These are phyloP conservation scores for Lota lota DNA, from an alignment of 2,113 vertebrate species.

Conservation along the genomic window DNA sequence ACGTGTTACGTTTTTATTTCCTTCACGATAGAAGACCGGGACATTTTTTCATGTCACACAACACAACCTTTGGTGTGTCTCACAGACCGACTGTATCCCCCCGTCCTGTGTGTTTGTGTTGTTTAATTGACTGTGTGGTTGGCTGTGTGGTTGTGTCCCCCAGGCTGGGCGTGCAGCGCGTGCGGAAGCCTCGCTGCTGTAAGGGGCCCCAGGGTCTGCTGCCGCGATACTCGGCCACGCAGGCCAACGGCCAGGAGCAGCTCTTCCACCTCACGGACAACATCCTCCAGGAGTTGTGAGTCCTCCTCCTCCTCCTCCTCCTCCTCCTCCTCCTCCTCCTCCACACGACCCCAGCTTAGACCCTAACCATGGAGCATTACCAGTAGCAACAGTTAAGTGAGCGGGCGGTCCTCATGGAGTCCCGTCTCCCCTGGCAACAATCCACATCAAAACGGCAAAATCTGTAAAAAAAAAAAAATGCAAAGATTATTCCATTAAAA, in stretches of 20 bases:
- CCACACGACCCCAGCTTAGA: too few relatives aligned
- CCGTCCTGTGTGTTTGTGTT: constrained; percentile 17
- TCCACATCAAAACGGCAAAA: too few relatives aligned
- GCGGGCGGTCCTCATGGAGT: too few relatives aligned
- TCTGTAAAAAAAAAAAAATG: too few relatives aligned
- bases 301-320: constrained; percentile 32
- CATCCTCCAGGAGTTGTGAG: constrained; percentile 94
- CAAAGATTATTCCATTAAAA: too few relatives aligned
- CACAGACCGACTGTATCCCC: too few relatives aligned
- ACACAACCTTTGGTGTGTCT: background rate
- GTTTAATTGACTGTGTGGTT: constrained; percentile 4
- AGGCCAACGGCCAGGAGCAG: constrained; percentile 94
- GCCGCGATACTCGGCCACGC: constrained; percentile 81
- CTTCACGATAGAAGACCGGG: too few relatives aligned
- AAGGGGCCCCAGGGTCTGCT: constrained; percentile 90
- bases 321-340: background rate
- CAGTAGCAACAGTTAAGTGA: too few relatives aligned
- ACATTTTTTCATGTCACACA: too few relatives aligned
- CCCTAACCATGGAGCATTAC: too few relatives aligned
- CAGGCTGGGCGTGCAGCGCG: constrained; percentile 82
- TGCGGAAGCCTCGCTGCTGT: constrained; percentile 90
- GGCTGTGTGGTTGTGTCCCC: background rate
- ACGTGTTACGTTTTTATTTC: too few relatives aligned
- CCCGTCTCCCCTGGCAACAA: too few relatives aligned
- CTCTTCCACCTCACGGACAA: constrained; percentile 92